Percentiles rank a stretch among this genome's conserved stretches.
Evolutionary conservation across 2,113 vertebrate genomes (phyloP).

Genomic region (Cnemophilus loriae): DNA sequence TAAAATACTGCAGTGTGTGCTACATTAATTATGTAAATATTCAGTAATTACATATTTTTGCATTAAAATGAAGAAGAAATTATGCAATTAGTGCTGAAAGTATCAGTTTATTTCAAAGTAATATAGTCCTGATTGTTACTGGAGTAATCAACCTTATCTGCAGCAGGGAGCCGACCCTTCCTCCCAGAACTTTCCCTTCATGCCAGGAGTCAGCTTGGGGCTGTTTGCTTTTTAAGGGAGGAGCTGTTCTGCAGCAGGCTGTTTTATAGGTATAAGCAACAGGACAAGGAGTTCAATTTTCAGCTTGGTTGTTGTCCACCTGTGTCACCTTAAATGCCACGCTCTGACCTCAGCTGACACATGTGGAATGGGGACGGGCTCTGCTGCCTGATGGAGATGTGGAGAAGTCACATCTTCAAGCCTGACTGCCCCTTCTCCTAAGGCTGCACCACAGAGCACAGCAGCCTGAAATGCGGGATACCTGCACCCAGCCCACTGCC

Average conservation of each 20-base stretch:
- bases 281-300: background rate
- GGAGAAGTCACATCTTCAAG: background rate
- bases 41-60: conserved; percentile 43
- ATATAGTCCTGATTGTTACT: conserved; percentile 22
- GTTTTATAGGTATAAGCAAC: background rate
- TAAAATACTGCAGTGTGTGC: background rate
- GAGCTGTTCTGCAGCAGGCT: background rate
- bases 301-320: background rate
- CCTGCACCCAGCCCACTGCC: background rate
- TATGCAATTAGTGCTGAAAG: conserved; percentile 20
- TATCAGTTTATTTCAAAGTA: conserved; percentile 21
- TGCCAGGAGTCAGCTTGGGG: background rate
- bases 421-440: background rate
- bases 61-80: conserved; percentile 51
- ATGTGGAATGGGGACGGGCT: background rate
- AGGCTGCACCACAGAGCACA: background rate
- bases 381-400: background rate
- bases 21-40: conserved; percentile 57
- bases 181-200: background rate
- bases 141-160: conserved; percentile 2
- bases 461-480: background rate
- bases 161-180: background rate
- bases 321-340: background rate
- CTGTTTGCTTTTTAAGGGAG: background rate
- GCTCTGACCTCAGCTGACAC: background rate